Evolutionary conservation across 2,797 vertebrate species (phyloP).

Genomic region (Urocyon cinereoargenteus): DNA sequence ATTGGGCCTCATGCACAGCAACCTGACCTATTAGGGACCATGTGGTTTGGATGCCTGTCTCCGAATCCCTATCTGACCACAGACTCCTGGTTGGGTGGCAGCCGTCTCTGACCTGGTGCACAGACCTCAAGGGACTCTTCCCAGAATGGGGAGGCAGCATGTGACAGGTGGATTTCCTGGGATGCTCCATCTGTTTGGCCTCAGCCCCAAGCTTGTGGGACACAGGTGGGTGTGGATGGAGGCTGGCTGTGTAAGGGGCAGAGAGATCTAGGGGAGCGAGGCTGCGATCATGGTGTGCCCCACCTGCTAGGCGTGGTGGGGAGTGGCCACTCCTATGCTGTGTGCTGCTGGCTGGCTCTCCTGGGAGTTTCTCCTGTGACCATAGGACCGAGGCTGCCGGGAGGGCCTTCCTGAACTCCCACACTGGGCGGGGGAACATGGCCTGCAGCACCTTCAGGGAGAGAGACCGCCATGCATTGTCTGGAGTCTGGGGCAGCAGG

Average conservation of each 20-base stretch:
- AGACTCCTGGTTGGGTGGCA: neutral
- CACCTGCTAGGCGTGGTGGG: fast-evolving
- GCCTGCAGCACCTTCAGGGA: neutral
- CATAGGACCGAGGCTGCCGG: fast-evolving
- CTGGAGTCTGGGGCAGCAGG: too few species aligned
- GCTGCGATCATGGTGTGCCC: fast-evolving
- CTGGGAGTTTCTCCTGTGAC: fast-evolving
- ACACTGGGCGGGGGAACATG: fast-evolving
- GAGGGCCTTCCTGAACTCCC: neutral
- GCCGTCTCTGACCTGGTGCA: fast-evolving
- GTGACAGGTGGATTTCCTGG: fast-evolving
- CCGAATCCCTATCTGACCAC: neutral
- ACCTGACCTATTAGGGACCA: neutral
- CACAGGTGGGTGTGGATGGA: fast-evolving
- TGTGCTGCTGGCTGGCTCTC: neutral
- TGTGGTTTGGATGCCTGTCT: fast-evolving
- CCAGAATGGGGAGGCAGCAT: fast-evolving
- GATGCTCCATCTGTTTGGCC: fast-evolving
- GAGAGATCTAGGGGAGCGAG: fast-evolving
- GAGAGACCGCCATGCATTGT: fast-evolving
- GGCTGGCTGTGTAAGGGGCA: neutral
- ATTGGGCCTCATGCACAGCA: fast-evolving
- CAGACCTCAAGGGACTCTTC: neutral
- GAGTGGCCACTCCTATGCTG: fast-evolving
- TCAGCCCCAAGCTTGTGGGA: fast-evolving